Percentiles rank a stretch among this genome's conserved stretches.
phyloP scores from a whole-genome alignment of 2,113 vertebrate genomes.

The Rhinolophus ferrumequinum region DNA sequence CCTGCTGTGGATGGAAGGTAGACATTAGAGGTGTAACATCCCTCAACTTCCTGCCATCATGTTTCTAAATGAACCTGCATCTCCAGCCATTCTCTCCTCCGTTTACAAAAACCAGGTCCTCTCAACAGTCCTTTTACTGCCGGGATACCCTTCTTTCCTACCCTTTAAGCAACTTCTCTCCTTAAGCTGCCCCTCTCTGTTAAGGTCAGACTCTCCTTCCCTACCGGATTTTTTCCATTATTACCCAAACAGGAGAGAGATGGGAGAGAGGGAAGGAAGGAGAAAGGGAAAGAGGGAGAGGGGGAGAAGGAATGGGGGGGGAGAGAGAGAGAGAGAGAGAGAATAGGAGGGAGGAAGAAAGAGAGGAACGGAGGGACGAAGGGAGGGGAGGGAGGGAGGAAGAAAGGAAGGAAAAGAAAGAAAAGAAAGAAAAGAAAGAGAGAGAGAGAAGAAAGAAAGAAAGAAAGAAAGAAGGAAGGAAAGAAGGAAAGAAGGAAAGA shows the following conservation, averaged over 20 bases:
- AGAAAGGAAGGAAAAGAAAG: no score
- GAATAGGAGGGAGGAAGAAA: no score
- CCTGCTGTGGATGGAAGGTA: neutral
- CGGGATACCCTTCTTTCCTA: neutral
- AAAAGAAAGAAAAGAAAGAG: neutral
- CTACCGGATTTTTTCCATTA: conserved; percentile 16
- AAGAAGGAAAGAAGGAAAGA: no score
- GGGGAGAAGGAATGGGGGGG: no score
- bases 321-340: no score
- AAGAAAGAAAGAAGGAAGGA: neutral
- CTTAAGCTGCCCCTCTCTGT: neutral
- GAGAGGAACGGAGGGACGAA: no score
- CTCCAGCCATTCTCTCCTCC: conserved; percentile 28
- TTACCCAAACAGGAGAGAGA: neutral
- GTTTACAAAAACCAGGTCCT: conserved; percentile 38
- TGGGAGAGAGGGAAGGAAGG: no score
- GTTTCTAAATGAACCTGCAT: neutral
- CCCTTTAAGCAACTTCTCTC: neutral
- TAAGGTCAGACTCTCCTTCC: neutral
- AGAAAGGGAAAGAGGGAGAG: no score
- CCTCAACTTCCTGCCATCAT: neutral
- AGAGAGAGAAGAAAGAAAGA: neutral
- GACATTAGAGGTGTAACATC: neutral
- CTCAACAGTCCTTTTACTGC: neutral
- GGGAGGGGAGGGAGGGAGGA: no score